Evolutionary conservation across 2,797 vertebrate species (phyloP), one percentile per base, ranked within the genome.

Genomic region (Darevskia mixta): DNA sequence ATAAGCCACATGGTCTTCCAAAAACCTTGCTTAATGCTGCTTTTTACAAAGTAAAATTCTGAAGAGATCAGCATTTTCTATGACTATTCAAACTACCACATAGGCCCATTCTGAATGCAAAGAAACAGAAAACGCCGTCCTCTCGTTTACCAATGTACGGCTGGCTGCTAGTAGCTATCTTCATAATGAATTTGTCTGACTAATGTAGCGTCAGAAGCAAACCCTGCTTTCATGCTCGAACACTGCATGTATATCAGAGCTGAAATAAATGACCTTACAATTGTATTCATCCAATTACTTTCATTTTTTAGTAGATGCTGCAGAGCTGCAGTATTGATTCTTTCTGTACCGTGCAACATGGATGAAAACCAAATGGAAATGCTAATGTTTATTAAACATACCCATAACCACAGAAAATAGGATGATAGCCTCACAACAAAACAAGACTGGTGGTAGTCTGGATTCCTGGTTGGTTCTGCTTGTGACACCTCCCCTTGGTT

Each of bases 151-250:
- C 5, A 88, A 64, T 75, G 32, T 79, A 84, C 58, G 58, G 1
- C 69, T 87, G 32, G 1, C 76, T 88, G 88, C 85, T 93, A 29
- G 79, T 91, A 89, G 91, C 88, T 0, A n/a, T 91, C 88, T 82
- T 64, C 78, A 67, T 90, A 90, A 86, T 92, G 90, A 81, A 90
- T 95, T 89, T 87, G 83, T 43, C 79, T 69, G 75, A 83, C 90
- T 92, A 77, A 89, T 27, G 72, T 7, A 87, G 78, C 43, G 1
- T 4, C 0, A 2, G 69, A 80, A 0, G 0, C 85, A 87, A 86
- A 32, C 87, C 72, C 25, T 67, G 76, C 87, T 90, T 64, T 87
- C 79, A 77, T 64, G 76, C 86, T 89, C 45, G 77, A 75, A 85
- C 6, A 32, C 45, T 43, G 38, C 38, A 55, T 41, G 49, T 67